Evolutionary conservation across 2,113 vertebrate species (phyloP).

Genomic region (Percopsis transmontana): DNA sequence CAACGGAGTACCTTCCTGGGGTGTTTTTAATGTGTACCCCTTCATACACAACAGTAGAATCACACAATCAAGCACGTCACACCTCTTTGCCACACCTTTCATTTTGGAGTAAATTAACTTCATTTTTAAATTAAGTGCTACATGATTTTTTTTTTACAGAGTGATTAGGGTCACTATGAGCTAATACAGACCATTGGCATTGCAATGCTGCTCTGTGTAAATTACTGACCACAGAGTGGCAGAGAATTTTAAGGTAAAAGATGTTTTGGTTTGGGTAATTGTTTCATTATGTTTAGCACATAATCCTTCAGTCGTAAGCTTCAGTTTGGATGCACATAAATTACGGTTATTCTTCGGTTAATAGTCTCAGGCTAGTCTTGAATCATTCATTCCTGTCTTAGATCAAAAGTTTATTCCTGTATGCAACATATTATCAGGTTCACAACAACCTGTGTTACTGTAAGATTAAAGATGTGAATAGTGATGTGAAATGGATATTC

Average conservation of each 20-base stretch:
- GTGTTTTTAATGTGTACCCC: slow-evolving; percentile 13
- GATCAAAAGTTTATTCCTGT: not conserved
- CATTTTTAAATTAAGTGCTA: not conserved
- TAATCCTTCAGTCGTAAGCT: not conserved
- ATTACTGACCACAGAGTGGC: not conserved
- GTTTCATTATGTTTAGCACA: not conserved
- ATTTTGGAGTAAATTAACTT: not conserved
- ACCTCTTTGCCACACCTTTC: slow-evolving; percentile 12
- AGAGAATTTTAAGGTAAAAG: not conserved
- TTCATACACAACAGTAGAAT: slow-evolving; percentile 21
- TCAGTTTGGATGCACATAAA: not conserved
- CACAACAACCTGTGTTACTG: not conserved
- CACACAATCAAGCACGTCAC: slow-evolving; percentile 15
- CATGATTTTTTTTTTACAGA: too few species aligned
- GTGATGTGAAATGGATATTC: slow-evolving; percentile 49
- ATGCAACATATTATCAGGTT: not conserved
- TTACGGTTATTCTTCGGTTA: not conserved
- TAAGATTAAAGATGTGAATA: slow-evolving; percentile 1
- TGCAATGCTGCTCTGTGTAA: too few species aligned
- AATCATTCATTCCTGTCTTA: not conserved
- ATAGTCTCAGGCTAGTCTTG: not conserved
- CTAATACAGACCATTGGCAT: not conserved
- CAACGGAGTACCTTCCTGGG: not conserved
- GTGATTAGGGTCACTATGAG: not conserved
- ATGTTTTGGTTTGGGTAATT: slow-evolving; percentile 2